Percentiles rank a stretch among this genome's conserved stretches.
Evolutionary conservation across 2,113 vertebrate genomes (phyloP).

Genomic region (Micronisus gabar): DNA sequence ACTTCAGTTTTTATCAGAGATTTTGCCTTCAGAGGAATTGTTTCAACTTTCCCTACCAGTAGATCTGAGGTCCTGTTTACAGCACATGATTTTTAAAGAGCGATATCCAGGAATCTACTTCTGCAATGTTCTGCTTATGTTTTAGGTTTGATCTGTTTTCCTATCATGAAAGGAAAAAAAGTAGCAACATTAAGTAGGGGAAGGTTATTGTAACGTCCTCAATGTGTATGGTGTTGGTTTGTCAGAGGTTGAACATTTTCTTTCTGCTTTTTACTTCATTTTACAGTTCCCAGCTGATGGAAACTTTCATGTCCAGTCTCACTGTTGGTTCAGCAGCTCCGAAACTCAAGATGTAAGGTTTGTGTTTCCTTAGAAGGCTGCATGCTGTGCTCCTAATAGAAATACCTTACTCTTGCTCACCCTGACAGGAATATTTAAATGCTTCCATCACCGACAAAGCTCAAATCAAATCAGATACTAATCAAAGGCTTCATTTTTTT

Average conservation of each 20-base stretch:
- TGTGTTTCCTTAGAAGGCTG: neutral
- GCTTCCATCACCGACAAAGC: constrained; percentile 55
- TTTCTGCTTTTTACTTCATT: constrained; percentile 37
- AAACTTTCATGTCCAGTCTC: neutral
- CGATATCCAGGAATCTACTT: neutral
- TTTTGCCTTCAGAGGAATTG: neutral
- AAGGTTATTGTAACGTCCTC: neutral
- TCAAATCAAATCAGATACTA: constrained; percentile 67
- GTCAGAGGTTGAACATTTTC: neutral
- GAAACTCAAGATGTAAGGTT: constrained; percentile 26
- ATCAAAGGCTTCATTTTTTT: constrained; percentile 44
- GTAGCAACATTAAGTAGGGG: neutral
- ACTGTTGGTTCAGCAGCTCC: constrained; percentile 17
- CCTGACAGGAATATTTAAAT: constrained; percentile 70
- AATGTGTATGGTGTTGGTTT: neutral
- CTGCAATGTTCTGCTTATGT: neutral
- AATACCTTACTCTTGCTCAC: constrained; percentile 30
- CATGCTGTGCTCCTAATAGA: constrained; percentile 33
- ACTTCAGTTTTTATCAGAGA: constrained; percentile 12
- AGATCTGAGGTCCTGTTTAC: neutral
- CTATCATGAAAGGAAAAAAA: neutral
- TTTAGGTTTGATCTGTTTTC: neutral
- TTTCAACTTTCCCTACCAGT: neutral
- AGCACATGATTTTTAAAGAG: neutral
- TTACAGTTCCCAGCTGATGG: neutral